Percentiles rank a stretch among this genome's conserved stretches.
phyloP scores from a whole-genome alignment of 2,888 invertebrate genomes.

The Cheilosia urbana region DNA sequence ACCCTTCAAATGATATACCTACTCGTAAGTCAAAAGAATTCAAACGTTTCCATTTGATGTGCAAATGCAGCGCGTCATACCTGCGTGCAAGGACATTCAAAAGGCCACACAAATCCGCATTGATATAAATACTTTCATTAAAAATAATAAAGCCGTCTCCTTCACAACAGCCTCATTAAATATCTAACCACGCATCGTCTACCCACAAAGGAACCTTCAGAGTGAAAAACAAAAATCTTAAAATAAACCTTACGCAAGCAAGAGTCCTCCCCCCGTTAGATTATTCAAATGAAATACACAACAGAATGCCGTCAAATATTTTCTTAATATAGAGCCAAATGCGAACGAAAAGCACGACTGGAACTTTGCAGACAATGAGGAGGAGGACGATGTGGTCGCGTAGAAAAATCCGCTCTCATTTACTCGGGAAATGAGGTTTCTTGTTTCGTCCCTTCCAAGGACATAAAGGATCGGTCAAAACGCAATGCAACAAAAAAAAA shows the following conservation, averaged over 20 bases:
- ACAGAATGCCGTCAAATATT: conserved; percentile 54
- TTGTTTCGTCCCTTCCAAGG: conserved; percentile 7
- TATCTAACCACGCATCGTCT: conserved; percentile 22
- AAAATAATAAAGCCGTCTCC: conserved; percentile 54
- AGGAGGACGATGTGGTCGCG: no score
- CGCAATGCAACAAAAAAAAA: background rate
- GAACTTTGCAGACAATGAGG: no score
- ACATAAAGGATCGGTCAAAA: conserved; percentile 45
- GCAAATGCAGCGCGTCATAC: conserved; percentile 10
- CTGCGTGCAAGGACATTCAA: conserved; percentile 20
- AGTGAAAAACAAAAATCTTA: background rate
- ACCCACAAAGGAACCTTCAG: background rate
- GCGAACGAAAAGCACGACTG: background rate
- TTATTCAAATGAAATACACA: conserved; percentile 64
- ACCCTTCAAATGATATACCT: no score
- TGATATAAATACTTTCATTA: conserved; percentile 53
- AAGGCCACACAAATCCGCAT: background rate
- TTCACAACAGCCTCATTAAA: conserved; percentile 59
- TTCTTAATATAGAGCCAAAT: conserved; percentile 46
- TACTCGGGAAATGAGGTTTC: conserved; percentile 3
- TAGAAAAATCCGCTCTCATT: conserved; percentile 7
- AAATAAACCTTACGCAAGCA: conserved; percentile 20
- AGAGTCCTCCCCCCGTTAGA: conserved; percentile 46
- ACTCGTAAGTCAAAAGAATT: no score
- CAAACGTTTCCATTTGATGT: background rate